A percentile compares a stretch with the other conserved stretches of the same genome.
These are phyloP conservation scores for Malurus alboscapulatus DNA, from an alignment of 2,113 vertebrate genomes.

Conservation along the genomic window DNA sequence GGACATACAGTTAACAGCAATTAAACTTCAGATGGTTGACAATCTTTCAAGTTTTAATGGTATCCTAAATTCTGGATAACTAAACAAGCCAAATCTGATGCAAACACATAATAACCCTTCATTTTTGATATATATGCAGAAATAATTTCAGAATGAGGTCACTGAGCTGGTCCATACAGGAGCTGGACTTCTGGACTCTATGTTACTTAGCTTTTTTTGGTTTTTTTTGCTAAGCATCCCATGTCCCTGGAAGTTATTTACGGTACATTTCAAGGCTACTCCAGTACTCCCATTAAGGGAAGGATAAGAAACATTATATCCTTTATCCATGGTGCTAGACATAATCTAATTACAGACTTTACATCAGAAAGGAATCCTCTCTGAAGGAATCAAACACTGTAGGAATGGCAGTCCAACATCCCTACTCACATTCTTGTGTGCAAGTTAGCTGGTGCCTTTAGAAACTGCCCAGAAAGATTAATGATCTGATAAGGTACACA, in stretches of 20 bases:
- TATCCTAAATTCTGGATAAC: not conserved
- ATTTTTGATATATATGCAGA: not conserved
- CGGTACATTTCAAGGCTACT: not conserved
- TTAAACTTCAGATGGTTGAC: not conserved
- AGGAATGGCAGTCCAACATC: not conserved
- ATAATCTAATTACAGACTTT: slow-evolving; percentile 60
- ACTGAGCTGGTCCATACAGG: not conserved
- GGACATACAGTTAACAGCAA: not conserved
- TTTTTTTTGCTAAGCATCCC: not conserved
- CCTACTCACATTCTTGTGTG: not conserved
- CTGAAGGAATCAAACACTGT: not conserved
- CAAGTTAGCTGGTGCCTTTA: not conserved
- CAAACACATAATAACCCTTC: not conserved
- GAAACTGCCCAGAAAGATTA: not conserved
- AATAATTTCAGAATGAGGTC: not conserved
- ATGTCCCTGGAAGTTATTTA: slow-evolving; percentile 10
- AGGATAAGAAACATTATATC: slow-evolving; percentile 14
- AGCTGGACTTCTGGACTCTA: not conserved
- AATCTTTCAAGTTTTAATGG: not conserved
- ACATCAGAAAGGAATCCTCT: slow-evolving; percentile 44
- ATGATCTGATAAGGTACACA: not conserved
- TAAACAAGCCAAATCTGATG: not conserved
- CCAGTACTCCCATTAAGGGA: not conserved
- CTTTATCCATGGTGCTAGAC: slow-evolving; percentile 32
- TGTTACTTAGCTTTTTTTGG: not conserved